Percentiles rank a stretch among this genome's conserved stretches.
phyloP scores from a whole-genome alignment of 2,888 invertebrate species.

The Lasioglossum oenotherae region DNA sequence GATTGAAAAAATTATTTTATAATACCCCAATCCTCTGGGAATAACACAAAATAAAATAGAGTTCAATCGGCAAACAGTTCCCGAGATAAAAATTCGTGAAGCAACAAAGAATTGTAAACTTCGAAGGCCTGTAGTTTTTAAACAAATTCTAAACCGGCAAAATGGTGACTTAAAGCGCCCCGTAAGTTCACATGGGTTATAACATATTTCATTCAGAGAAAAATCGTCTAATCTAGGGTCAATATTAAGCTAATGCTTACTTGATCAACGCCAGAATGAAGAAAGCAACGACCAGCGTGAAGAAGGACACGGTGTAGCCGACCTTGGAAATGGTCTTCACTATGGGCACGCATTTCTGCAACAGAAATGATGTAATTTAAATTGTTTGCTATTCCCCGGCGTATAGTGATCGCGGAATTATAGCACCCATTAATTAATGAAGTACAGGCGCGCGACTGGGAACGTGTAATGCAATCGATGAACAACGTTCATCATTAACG shows the following conservation, averaged over 20 bases:
- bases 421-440: background rate
- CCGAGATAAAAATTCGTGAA: too few species aligned
- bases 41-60: too few species aligned
- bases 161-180: too few species aligned
- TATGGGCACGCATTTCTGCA: constrained; percentile 85
- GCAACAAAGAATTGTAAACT: too few species aligned
- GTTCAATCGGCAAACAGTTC: too few species aligned
- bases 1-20: too few species aligned
- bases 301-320: constrained; percentile 86
- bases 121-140: too few species aligned
- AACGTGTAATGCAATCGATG: background rate
- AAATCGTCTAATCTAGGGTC: too few species aligned
- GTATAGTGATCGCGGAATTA: background rate
- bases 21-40: too few species aligned
- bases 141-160: too few species aligned
- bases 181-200: too few species aligned
- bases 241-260: constrained; percentile 82
- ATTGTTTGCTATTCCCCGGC: background rate
- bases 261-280: constrained; percentile 86
- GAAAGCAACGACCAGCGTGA: constrained; percentile 86
- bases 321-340: constrained; percentile 86
- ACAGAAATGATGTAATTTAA: constrained; percentile 49
- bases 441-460: background rate
- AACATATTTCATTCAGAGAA: too few species aligned
- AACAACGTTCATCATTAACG: background rate